Conservation (phyloP, 2,797 vertebrate species). For the Cheracebus regulus region DNA sequence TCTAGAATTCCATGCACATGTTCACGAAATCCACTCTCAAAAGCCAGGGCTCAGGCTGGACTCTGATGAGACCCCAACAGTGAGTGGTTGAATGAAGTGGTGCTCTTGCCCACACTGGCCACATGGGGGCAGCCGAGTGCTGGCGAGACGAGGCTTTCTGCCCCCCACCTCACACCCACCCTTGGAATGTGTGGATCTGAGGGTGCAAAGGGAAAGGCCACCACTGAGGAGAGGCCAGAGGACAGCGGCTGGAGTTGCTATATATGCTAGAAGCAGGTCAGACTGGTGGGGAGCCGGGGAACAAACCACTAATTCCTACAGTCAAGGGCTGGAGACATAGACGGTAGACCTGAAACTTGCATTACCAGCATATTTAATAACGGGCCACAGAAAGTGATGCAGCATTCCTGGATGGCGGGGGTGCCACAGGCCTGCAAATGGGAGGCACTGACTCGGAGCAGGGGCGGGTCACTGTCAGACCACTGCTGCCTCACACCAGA, state of each 20-base stretch:
- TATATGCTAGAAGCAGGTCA: not conserved
- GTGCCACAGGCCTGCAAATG: not conserved
- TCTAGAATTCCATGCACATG: not conserved
- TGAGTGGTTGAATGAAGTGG: not conserved
- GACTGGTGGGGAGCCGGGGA: not conserved
- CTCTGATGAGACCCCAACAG: too few species aligned
- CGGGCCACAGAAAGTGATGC: not conserved
- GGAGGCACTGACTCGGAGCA: not conserved
- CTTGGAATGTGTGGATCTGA: not conserved
- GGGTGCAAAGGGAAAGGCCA: not conserved
- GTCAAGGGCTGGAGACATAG: not conserved
- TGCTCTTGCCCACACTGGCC: not conserved
- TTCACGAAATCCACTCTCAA: not conserved
- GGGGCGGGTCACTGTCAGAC: not conserved
- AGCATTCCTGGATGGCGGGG: not conserved
- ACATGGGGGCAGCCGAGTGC: not conserved
- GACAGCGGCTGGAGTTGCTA: not conserved
- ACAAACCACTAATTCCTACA: not conserved
- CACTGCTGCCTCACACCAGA: not conserved
- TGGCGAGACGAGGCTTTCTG: not conserved
- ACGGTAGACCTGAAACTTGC: not conserved
- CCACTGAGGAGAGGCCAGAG: not conserved
- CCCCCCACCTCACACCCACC: not conserved
- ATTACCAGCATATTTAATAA: conserved; percentile 25
- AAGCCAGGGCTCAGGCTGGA: not conserved